These are phyloP conservation scores for Ligdia adustata DNA, from an alignment of 2,888 invertebrate species.

Conservation along the genomic window DNA sequence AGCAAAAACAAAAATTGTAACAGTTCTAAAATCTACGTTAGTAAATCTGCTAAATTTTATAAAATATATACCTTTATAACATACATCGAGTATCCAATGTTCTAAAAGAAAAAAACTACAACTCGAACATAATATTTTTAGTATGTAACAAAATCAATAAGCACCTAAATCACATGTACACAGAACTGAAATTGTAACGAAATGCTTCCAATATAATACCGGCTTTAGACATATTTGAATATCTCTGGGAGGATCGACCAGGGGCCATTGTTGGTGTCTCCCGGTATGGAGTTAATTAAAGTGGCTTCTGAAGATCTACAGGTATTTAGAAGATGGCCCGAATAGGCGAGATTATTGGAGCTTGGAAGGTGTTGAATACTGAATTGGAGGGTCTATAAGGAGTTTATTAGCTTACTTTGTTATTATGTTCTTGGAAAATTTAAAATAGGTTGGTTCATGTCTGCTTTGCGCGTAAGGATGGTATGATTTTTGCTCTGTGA, in stretches of 20 bases:
- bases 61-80: no score
- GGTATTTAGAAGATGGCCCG: conserved; percentile 70
- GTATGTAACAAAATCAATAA: conserved; percentile 11
- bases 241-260: conserved; percentile 76
- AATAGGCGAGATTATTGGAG: conserved; percentile 51
- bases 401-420: conserved; percentile 30
- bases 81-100: neutral
- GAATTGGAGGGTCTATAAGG: conserved; percentile 35
- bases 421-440: no score
- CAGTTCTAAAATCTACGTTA: no score
- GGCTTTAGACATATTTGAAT: conserved; percentile 82
- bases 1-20: no score
- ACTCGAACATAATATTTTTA: neutral
- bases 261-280: conserved; percentile 72
- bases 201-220: conserved; percentile 69
- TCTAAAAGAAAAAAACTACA: neutral
- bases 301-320: conserved; percentile 72
- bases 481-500: no score
- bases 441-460: no score
- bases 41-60: no score
- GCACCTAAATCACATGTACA: conserved; percentile 8
- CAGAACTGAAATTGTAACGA: conserved; percentile 27
- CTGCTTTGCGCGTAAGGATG: no score
- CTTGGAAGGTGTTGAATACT: conserved; percentile 48
- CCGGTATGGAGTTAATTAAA: conserved; percentile 84